Evolutionary conservation across 2,113 vertebrate genomes (phyloP).

Genomic region (Hemiprocne comata): DNA sequence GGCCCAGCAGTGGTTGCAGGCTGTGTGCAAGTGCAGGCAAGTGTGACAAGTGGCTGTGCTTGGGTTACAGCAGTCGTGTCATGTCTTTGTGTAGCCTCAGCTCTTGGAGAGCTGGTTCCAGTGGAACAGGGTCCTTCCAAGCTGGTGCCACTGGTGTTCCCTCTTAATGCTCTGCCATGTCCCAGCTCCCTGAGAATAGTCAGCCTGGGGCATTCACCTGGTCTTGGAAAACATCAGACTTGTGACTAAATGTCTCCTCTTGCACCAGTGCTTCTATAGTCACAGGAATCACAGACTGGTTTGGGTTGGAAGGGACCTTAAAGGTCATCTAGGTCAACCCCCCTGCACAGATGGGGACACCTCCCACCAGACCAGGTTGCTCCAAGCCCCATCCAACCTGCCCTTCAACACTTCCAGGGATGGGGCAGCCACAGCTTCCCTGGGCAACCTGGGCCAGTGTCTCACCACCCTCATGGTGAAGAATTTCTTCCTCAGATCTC

Average conservation of each 20-base stretch:
- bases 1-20: neutral
- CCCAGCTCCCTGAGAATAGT: neutral
- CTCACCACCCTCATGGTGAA: no score
- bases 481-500: no score
- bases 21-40: neutral
- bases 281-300: no score
- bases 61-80: neutral
- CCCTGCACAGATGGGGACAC: no score
- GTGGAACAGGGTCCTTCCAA: neutral
- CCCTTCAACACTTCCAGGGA: no score
- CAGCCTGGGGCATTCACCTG: neutral
- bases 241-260: fast-evolving
- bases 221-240: neutral
- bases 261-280: neutral
- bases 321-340: no score
- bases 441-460: no score
- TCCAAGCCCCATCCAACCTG: no score
- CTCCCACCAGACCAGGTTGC: no score
- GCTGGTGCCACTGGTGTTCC: neutral
- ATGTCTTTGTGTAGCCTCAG: neutral
- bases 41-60: neutral
- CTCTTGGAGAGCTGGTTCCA: neutral
- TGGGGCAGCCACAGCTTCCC: no score
- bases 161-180: neutral
- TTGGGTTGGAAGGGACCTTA: no score